Conservation (phyloP, 2,797 vertebrate genomes). For the Neosilurus hyrtlii region DNA sequence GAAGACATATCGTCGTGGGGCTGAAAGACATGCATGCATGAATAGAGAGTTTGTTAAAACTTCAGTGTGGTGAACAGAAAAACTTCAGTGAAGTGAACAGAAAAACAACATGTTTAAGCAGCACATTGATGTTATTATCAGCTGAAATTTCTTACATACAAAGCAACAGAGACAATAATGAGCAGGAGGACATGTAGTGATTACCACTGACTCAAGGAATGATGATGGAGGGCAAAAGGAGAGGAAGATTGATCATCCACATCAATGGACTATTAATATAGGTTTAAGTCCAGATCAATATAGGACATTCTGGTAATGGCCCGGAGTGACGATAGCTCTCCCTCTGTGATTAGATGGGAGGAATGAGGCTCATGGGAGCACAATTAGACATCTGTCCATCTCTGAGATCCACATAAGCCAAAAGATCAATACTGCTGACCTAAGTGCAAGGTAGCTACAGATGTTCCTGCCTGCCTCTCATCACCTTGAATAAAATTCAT, state of each 20-base stretch:
- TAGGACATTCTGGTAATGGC: conserved; percentile 23
- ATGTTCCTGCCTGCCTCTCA: background rate
- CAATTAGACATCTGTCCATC: conserved; percentile 45
- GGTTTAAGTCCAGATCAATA: conserved; percentile 48
- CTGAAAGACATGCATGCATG: conserved; percentile 50
- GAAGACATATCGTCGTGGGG: conserved; percentile 83
- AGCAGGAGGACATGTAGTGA: background rate
- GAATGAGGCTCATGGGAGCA: conserved; percentile 47
- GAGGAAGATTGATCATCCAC: conserved; percentile 29
- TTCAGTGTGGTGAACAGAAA: background rate
- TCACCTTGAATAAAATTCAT: background rate
- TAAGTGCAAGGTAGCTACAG: conserved; percentile 31
- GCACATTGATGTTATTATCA: background rate
- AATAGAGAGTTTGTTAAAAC: conserved; percentile 23
- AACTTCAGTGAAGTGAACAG: background rate
- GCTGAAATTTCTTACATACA: background rate
- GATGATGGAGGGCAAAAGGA: conserved; percentile 34
- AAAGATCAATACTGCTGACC: conserved; percentile 52
- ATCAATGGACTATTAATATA: conserved; percentile 49
- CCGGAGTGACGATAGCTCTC: conserved; percentile 27
- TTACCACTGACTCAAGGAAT: conserved; percentile 35
- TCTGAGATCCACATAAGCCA: conserved; percentile 34
- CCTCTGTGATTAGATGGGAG: conserved; percentile 46
- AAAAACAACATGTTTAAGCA: background rate
- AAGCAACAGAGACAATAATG: conserved; percentile 19